Evolutionary conservation across 2,113 vertebrate genomes (phyloP).

Genomic region (Corvus moneduloides): DNA sequence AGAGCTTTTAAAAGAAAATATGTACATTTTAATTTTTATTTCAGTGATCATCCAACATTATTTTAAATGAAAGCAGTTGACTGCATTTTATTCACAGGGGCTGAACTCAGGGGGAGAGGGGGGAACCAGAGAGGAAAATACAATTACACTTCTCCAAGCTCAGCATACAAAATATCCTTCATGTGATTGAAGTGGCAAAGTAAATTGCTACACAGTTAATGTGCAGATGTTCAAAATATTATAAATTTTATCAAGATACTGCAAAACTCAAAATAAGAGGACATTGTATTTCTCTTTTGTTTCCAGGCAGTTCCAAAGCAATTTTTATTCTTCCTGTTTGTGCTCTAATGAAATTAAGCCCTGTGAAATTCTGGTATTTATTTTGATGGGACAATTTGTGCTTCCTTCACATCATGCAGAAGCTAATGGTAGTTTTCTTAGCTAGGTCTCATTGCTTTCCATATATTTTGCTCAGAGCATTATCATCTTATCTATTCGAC

Average conservation of each 20-base stretch:
- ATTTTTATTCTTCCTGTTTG: neutral
- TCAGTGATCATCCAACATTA: neutral
- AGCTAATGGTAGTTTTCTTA: neutral
- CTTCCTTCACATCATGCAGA: neutral
- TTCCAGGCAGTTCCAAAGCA: neutral
- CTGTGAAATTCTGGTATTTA: neutral
- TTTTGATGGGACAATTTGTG: neutral
- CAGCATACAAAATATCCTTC: neutral
- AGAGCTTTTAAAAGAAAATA: neutral
- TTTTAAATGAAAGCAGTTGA: neutral
- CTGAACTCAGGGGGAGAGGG: neutral
- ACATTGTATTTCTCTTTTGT: neutral
- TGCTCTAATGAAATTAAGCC: neutral
- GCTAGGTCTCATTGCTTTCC: neutral
- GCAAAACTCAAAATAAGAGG: fast-evolving
- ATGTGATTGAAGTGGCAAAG: neutral
- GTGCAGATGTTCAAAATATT: neutral
- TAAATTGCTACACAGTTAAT: neutral
- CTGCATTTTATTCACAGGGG: neutral
- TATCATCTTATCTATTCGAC: neutral
- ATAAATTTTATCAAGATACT: neutral
- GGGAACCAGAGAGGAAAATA: neutral
- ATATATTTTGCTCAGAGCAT: neutral
- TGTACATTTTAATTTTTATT: neutral
- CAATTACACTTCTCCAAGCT: neutral